phyloP scores from a whole-genome alignment of 1,140 invertebrate species.

The Diploscapter pachys region DNA sequence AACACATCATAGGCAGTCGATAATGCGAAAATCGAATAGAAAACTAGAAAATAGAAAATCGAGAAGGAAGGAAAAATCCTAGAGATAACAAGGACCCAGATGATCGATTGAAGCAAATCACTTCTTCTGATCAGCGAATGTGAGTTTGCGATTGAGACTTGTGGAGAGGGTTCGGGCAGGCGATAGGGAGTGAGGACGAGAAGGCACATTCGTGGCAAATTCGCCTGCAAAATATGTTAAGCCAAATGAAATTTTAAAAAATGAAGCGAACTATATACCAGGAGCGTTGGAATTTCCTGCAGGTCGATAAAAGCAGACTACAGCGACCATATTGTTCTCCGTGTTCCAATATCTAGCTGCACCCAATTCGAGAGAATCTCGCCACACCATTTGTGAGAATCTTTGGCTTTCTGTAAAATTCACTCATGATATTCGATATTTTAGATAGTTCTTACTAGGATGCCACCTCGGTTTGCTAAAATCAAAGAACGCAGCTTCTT shows the following conservation, averaged over 20 bases:
- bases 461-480: constrained; percentile 51
- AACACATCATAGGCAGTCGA: no score
- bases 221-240: constrained; percentile 45
- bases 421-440: constrained; percentile 5
- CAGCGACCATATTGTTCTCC: constrained; percentile 52
- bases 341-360: constrained; percentile 66
- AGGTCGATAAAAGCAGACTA: constrained; percentile 57
- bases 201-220: constrained; percentile 53
- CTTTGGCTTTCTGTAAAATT: constrained; percentile 63
- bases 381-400: constrained; percentile 87
- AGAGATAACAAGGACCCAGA: no score
- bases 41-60: no score
- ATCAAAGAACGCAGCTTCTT: constrained; percentile 54
- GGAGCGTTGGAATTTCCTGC: constrained; percentile 54
- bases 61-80: no score
- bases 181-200: constrained; percentile 29
- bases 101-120: no score
- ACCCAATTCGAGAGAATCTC: constrained; percentile 73
- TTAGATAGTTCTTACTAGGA: constrained; percentile 39
- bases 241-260: no score
- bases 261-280: constrained; percentile 27
- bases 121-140: constrained; percentile 11
- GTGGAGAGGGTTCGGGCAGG: constrained; percentile 22
- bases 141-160: constrained; percentile 27
- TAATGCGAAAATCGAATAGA: no score